Conservation (phyloP, 1,140 invertebrate species). For the Apis laboriosa region DNA sequence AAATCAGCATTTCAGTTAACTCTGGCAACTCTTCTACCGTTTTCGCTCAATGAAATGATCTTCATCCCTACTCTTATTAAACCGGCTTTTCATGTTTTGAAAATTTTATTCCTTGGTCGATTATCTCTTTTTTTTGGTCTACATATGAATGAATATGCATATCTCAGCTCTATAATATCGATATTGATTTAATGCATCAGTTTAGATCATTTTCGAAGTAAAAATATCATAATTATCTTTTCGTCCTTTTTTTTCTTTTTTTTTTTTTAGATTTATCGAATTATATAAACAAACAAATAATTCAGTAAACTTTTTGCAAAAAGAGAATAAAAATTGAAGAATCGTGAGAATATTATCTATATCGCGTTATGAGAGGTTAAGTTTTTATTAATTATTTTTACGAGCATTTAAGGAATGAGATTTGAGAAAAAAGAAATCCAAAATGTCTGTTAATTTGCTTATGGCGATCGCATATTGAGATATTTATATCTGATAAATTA, state of each 20-base stretch:
- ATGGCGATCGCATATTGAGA: background rate
- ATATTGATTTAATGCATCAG: too few species aligned
- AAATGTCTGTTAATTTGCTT: background rate
- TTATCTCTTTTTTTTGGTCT: background rate
- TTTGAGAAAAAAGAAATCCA: background rate
- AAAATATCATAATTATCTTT: too few species aligned
- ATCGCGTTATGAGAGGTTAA: too few species aligned
- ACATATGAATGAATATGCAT: too few species aligned
- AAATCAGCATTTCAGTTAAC: constrained; percentile 51
- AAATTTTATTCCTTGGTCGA: background rate
- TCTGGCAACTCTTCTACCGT: constrained; percentile 39
- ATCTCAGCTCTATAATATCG: too few species aligned
- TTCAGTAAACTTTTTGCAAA: too few species aligned
- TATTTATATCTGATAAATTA: background rate
- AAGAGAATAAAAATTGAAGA: too few species aligned
- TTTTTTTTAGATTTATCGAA: too few species aligned
- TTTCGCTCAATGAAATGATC: constrained; percentile 37
- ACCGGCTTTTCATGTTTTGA: constrained; percentile 1
- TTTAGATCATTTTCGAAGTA: too few species aligned
- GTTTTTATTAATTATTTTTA: too few species aligned
- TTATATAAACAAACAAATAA: too few species aligned
- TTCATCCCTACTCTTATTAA: constrained; percentile 22
- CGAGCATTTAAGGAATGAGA: background rate
- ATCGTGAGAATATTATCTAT: background rate
- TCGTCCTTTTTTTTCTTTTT: too few species aligned